A percentile compares a stretch with the other conserved stretches of the same genome.
phyloP scores from a whole-genome alignment of 2,797 vertebrate species.

The Liasis olivaceus region DNA sequence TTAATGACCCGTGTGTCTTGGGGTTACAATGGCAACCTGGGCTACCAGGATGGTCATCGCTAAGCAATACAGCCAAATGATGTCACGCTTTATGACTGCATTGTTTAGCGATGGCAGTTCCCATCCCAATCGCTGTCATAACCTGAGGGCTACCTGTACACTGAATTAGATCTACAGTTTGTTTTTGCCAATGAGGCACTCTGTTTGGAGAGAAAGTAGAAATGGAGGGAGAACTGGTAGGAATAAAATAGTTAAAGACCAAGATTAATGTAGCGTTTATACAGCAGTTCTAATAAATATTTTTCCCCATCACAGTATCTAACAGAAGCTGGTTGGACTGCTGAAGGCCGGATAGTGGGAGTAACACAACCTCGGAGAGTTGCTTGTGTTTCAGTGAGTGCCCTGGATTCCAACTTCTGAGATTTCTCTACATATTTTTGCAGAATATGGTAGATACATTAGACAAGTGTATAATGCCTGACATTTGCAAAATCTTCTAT shows the following conservation, averaged over 20 bases:
- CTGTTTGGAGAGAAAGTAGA: not conserved
- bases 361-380: constrained; percentile 97
- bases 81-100: not conserved
- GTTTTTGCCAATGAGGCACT: not conserved
- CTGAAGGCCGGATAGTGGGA: constrained; percentile 93
- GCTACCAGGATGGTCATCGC: not conserved
- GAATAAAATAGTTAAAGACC: not conserved
- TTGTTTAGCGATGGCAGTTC: not conserved
- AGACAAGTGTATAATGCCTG: not conserved
- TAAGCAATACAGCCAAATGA: not conserved
- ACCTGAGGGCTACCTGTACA: not conserved
- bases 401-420: not conserved
- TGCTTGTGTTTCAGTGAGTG: constrained; percentile 92
- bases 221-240: not conserved
- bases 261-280: not conserved
- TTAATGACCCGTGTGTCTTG: not conserved
- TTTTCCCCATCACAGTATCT: constrained; percentile 82
- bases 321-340: constrained; percentile 96
- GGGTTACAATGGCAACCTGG: not conserved
- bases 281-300: not conserved
- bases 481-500: not conserved
- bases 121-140: not conserved
- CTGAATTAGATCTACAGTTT: not conserved
- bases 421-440: not conserved
- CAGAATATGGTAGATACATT: not conserved